Percentiles rank a stretch among this genome's conserved stretches.
Conservation (phyloP, 2,797 vertebrate genomes). For the Zenarchopterus dispar region DNA sequence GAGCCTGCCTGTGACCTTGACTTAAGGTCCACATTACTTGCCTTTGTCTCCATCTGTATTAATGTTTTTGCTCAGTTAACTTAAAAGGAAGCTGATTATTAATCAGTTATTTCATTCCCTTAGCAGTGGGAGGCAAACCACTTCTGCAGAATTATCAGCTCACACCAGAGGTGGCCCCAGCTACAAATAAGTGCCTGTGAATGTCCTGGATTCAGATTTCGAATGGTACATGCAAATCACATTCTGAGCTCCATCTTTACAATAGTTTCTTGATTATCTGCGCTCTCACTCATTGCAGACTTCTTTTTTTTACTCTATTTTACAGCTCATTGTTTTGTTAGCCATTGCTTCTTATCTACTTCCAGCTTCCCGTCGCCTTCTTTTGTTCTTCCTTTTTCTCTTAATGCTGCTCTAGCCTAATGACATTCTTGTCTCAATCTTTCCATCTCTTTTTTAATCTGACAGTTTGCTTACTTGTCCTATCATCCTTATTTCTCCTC, state of each 20-base stretch:
- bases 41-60: constrained; percentile 51
- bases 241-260: constrained; percentile 15
- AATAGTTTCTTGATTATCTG: constrained; percentile 19
- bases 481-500: constrained; percentile 16
- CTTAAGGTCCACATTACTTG: constrained; percentile 52
- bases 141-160: constrained; percentile 61
- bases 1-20: constrained; percentile 61
- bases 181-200: constrained; percentile 33
- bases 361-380: constrained; percentile 12
- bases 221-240: constrained; percentile 23
- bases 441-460: constrained; percentile 33
- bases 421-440: constrained; percentile 33
- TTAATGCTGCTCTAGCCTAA: constrained; percentile 27
- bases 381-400: constrained; percentile 4
- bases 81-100: constrained; percentile 70
- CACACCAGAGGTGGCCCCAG: constrained; percentile 39
- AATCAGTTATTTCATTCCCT: constrained; percentile 62
- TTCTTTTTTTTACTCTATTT: constrained; percentile 22
- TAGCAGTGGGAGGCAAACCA: constrained; percentile 59
- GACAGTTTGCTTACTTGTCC: constrained; percentile 24
- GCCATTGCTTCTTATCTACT: constrained; percentile 28
- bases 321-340: constrained; percentile 21
- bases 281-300: constrained; percentile 1
- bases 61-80: constrained; percentile 64
- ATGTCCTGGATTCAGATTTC: constrained; percentile 39